These are phyloP conservation scores for Orcinus orca DNA, from an alignment of 2,113 vertebrate species.

Conservation along the genomic window DNA sequence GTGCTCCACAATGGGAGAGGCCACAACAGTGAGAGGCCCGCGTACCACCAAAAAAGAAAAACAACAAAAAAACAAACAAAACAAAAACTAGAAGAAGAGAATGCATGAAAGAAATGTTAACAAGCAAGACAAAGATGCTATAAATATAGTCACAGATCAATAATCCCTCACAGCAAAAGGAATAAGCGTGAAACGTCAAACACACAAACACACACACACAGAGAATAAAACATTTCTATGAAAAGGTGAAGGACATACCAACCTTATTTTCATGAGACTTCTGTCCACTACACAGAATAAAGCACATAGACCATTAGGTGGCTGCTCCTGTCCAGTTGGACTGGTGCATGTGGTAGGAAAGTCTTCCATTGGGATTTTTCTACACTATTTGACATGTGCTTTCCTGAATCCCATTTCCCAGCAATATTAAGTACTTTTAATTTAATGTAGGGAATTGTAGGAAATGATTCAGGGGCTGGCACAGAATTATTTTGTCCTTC, in stretches of 20 bases:
- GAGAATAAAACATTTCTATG: not conserved
- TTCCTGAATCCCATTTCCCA: not conserved
- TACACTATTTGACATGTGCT: not conserved
- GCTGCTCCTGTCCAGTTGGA: accelerated
- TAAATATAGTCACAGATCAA: not conserved
- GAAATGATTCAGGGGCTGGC: constrained; percentile 26
- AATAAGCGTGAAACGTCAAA: not conserved
- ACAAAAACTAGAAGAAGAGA: not conserved
- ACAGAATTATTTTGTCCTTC: not conserved
- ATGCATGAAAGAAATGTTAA: not conserved
- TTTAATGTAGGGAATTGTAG: not conserved
- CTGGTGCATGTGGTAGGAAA: not conserved
- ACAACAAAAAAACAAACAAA: too few relatives aligned
- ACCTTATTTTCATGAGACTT: not conserved
- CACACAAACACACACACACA: not conserved
- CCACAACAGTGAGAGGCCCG: too few relatives aligned
- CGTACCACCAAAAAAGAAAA: too few relatives aligned
- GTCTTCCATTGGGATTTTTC: not conserved
- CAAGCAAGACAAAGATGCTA: not conserved
- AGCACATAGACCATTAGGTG: not conserved
- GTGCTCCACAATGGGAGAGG: too few relatives aligned
- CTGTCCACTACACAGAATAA: not conserved
- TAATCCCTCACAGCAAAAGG: not conserved
- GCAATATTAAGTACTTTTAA: constrained; percentile 50
- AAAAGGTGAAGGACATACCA: not conserved